Conservation (phyloP, 2,113 vertebrate species). For the Mastomys coucha region DNA sequence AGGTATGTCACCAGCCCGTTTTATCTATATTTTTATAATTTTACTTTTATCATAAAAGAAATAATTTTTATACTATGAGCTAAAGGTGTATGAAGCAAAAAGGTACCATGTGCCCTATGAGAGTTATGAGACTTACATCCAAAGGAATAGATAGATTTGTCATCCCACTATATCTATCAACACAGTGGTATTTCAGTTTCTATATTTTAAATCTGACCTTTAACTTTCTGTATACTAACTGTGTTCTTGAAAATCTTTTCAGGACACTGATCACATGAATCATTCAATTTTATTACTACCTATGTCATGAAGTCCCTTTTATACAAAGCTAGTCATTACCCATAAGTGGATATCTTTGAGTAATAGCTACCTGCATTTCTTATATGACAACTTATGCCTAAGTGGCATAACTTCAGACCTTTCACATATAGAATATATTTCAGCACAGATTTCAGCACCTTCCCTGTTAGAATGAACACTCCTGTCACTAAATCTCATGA, state of each 20-base stretch:
- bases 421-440: background rate
- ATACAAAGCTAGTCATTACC: background rate
- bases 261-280: background rate
- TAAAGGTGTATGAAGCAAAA: slow-evolving; percentile 1
- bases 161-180: background rate
- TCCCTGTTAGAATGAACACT: slow-evolving; percentile 1
- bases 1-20: no score
- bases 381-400: slow-evolving; percentile 1
- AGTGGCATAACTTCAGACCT: background rate
- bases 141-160: background rate
- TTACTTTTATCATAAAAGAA: slow-evolving; percentile 1
- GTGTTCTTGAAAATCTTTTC: slow-evolving; percentile 42
- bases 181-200: background rate
- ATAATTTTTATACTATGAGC: background rate
- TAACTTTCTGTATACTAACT: background rate
- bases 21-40: background rate
- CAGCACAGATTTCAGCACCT: background rate
- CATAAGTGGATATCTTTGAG: background rate
- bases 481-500: background rate
- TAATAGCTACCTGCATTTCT: slow-evolving; percentile 32
- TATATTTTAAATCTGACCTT: slow-evolving; percentile 11
- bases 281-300: slow-evolving; percentile 6
- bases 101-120: background rate
- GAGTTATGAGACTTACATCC: slow-evolving; percentile 4
- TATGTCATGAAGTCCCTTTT: background rate